Base-by-base conservation (phyloP, 2,888 invertebrate genomes). In the Gnatocerus cornutus region DNA sequence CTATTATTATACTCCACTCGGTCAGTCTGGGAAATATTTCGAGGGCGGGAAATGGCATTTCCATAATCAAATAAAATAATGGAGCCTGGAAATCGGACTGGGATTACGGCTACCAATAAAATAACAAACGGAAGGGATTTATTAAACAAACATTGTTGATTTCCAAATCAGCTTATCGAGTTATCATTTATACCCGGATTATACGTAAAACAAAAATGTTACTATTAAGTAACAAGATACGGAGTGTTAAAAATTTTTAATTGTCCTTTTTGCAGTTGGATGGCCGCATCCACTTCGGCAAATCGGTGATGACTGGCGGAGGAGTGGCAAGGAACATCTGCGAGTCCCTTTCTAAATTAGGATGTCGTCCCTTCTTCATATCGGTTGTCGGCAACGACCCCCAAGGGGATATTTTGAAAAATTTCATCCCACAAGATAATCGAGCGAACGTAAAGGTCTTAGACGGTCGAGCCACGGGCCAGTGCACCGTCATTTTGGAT, bases 271-370 rank as follows among this genome's bases (percentile, higher is more conserved):
- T 88, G 41, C 87, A 95, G 92, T 80, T 92, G 58, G 92, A 96
- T 80, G 96, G 96, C 27, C 90, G 93, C 70, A 95, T 95, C 0
- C 92, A 95, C 81, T 84, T 85, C 0, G 92, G 93, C 16, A 84
- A 85, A 67, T 89, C 91, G 30, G 8, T 50, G 10, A 33, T 68
- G 43, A 66, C 50, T 65, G 90, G 90, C 5, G 98, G 98, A 8
- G 99, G 99, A 9, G 99, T 99, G 0, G 98, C 92, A 0, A 89
- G 98, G 56, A 99, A 99, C 84, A 88, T 98, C 61, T 95, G 96
- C 0, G 96, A 97, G 78, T 95, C 94, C 13, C 86, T 99, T 56
- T 89, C 89, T 77, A 90, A 93, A 77, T 87, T 97, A 27, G 91
- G 92, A 33, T 88, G 88, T 0, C 75, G 84, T 1, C 74, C 91